phyloP scores from a whole-genome alignment of 1,140 invertebrate species.

The Apis cerana region DNA sequence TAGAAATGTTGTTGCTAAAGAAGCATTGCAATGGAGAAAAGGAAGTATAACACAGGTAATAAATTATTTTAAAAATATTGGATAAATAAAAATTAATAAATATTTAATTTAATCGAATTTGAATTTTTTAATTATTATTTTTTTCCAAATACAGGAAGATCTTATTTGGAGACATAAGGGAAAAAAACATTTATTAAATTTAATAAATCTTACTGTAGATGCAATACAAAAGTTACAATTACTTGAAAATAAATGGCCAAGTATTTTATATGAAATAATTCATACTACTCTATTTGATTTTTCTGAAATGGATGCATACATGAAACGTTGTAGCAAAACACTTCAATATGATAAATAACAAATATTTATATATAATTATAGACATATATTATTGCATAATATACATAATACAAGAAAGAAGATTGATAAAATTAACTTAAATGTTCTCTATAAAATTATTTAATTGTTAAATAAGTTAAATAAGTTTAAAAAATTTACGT shows the following conservation, averaged over 20 bases:
- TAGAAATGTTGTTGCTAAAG: slow-evolving; percentile 90
- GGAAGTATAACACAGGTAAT: slow-evolving; percentile 84
- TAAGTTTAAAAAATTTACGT: not conserved
- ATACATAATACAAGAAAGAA: not conserved
- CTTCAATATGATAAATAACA: slow-evolving; percentile 67
- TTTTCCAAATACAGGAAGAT: slow-evolving; percentile 83
- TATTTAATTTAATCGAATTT: not conserved
- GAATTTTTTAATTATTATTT: not conserved
- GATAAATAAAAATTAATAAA: not conserved
- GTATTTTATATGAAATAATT: slow-evolving; percentile 88
- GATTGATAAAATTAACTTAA: not conserved
- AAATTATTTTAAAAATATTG: not conserved
- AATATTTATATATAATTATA: not conserved
- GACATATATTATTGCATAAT: not conserved
- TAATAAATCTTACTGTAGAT: slow-evolving; percentile 87
- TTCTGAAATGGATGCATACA: slow-evolving; percentile 88
- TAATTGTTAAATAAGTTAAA: slow-evolving; percentile 1
- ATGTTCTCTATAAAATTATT: not conserved
- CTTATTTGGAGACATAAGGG: slow-evolving; percentile 86
- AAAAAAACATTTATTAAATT: slow-evolving; percentile 84
- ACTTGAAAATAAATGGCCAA: slow-evolving; percentile 88
- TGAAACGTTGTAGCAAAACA: slow-evolving; percentile 81
- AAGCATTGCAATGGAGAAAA: slow-evolving; percentile 91
- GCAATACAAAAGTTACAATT: slow-evolving; percentile 88
- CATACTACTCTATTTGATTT: slow-evolving; percentile 89